Evolutionary conservation across 2,888 invertebrate species (phyloP), one percentile per base, ranked within the genome.

Genomic region (Latrodectus elegans): DNA sequence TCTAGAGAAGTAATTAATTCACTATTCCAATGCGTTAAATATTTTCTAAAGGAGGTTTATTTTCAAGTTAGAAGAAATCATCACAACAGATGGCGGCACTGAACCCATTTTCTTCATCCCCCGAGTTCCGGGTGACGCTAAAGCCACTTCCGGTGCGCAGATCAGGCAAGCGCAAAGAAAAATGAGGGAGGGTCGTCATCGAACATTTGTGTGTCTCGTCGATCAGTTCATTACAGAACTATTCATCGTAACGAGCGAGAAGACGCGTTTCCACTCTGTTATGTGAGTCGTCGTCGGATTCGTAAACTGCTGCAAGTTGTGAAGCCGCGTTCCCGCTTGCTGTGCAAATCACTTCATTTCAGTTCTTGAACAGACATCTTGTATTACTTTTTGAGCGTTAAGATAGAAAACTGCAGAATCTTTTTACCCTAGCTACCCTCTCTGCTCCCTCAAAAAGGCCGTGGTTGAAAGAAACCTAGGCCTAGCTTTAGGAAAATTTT

Each of bases 171-270:
- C 86, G 86, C 81, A 86, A 80, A 81, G 86, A 86, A 86, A 81
- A 86, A 86, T 81, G 81, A 86, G 72, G 76, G 86, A 86, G 81
- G 86, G 86, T 73, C 81, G 85, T 64, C 79, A 85, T 68, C 38
- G 80, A 70, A 76, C 86, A 87, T 82, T 82, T 72, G 87, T 73
- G 82, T 73, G 78, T 78, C 87, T 81, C 82, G 82, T 82, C 87
- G 82, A 87, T 87, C 87, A 82, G 82, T 83, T 83, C 82, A 87
- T 83, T 87, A 87, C 82, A 87, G 77, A 82, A 78, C 87, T 82
- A 87, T 87, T 87, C 87, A 87, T 82, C 87, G 87, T 82, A 68
- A 73, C 67, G 82, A 86, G 60, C 0, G 12, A 60, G 60, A 60
- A 60, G 81, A 77, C 85, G 68, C 80, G 85, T 70, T 75, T 60